Evolutionary conservation across 2,888 invertebrate genomes (phyloP), one percentile per base, ranked within the genome.

Genomic region (Lasioglossum marginatum): DNA sequence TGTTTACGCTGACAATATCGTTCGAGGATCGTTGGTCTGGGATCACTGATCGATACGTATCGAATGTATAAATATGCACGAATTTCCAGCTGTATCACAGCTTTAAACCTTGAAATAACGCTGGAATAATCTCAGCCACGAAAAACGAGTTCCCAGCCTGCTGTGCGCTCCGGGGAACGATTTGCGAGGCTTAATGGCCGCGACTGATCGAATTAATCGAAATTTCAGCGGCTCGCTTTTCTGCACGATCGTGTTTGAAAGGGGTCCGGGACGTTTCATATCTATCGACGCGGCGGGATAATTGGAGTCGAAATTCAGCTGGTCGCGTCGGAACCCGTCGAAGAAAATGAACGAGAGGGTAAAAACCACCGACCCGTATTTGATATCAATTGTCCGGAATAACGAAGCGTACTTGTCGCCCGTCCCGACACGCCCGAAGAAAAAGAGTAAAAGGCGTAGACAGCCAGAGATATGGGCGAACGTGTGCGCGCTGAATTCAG

Each of bases 371-470:
- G 57, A 40, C 71, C 27, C 75, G 76, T 74, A 34, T 77, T 72
- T 48, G 84, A 83, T 84, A 37, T 70, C 72, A 72, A 84, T 85
- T 79, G 77, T 48, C 57, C 74, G 74, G 84, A 83, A 84, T 70
- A 84, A 83, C 78, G 78, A 82, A 60, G 77, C 37, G 27, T 40
- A 73, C 73, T 82, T 68, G 83, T 77, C 83, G 40, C 52, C 37
- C 63, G n/a, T 0, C 52, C 66, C 74, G 48, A 74, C 68, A 31
- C 40, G 66, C 27, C 79, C 16, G 14, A 68, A 66, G 45, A 77
- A 57, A 77, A 31, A 31, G 37, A 43, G 31, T 74, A 40, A 74
- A 82, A 68, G 23, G 4, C 48, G 16, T n/a, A 31, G 37, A 48
- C 19, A n/a, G 37, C 34, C n/a, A n/a, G n/a, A 72, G 31, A 31